Evolutionary conservation across 2,113 vertebrate genomes (phyloP).

Genomic region (Lathamus discolor): DNA sequence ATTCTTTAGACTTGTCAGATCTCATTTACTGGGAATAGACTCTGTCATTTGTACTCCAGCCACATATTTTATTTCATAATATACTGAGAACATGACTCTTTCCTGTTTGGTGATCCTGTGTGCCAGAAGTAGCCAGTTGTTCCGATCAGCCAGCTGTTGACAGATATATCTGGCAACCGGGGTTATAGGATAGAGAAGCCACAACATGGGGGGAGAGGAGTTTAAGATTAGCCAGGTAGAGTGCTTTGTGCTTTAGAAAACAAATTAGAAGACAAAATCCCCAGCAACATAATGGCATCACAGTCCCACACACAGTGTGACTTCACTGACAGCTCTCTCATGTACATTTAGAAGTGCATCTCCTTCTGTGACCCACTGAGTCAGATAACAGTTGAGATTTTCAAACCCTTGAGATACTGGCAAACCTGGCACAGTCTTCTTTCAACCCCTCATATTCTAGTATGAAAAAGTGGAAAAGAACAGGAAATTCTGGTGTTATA

Average conservation of each 20-base stretch:
- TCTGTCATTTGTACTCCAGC: not conserved
- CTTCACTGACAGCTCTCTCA: not conserved
- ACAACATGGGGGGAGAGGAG: not conserved
- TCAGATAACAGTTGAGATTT: not conserved
- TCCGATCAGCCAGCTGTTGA: not conserved
- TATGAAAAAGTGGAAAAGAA: not conserved
- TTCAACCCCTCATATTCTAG: not conserved
- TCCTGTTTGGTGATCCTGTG: not conserved
- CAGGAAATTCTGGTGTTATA: not conserved
- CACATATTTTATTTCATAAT: not conserved
- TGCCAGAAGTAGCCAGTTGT: not conserved
- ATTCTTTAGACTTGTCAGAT: not conserved
- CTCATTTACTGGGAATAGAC: not conserved
- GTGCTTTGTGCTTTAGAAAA: not conserved
- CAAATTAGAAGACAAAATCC: not conserved
- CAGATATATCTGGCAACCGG: not conserved
- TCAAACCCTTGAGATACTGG: not conserved
- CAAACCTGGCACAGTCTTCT: not conserved
- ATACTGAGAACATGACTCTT: not conserved
- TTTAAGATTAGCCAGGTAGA: not conserved
- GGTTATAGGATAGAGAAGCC: not conserved
- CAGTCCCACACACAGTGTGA: not conserved
- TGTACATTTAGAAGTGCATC: not conserved
- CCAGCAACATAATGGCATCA: not conserved
- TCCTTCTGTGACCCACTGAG: not conserved